Percentiles rank a stretch among this genome's conserved stretches.
Evolutionary conservation across 2,797 vertebrate species (phyloP).

Genomic region (Hypotaenidia philippensis): DNA sequence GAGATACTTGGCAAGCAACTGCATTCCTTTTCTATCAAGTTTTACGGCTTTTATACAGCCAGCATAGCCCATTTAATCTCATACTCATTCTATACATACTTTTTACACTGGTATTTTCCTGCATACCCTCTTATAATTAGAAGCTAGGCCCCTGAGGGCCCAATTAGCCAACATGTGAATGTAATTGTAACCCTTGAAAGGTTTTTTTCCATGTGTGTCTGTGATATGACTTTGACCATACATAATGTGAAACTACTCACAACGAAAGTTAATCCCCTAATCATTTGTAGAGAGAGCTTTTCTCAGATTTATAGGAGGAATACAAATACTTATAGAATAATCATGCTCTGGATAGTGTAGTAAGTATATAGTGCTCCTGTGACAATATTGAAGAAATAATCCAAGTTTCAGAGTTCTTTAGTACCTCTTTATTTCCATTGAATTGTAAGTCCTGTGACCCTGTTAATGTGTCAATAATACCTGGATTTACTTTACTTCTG

Average conservation of each 20-base stretch:
- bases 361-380: constrained; percentile 31
- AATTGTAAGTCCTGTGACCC: background rate
- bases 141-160: constrained; percentile 78
- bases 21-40: constrained; percentile 76
- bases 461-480: constrained; percentile 34
- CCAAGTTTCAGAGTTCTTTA: constrained; percentile 18
- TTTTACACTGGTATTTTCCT: constrained; percentile 76
- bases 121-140: constrained; percentile 79
- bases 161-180: constrained; percentile 83
- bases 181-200: constrained; percentile 80
- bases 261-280: constrained; percentile 70
- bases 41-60: constrained; percentile 80
- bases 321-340: constrained; percentile 44
- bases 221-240: constrained; percentile 72
- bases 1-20: constrained; percentile 69
- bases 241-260: constrained; percentile 63
- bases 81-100: constrained; percentile 76
- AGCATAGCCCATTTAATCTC: constrained; percentile 75
- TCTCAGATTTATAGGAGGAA: constrained; percentile 52
- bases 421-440: background rate
- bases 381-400: constrained; percentile 14
- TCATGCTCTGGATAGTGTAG: background rate
- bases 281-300: constrained; percentile 68
- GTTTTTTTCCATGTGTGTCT: constrained; percentile 73
- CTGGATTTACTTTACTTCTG: constrained; percentile 25